Evolutionary conservation across 2,797 vertebrate genomes (phyloP).

Genomic region (Anableps anableps): DNA sequence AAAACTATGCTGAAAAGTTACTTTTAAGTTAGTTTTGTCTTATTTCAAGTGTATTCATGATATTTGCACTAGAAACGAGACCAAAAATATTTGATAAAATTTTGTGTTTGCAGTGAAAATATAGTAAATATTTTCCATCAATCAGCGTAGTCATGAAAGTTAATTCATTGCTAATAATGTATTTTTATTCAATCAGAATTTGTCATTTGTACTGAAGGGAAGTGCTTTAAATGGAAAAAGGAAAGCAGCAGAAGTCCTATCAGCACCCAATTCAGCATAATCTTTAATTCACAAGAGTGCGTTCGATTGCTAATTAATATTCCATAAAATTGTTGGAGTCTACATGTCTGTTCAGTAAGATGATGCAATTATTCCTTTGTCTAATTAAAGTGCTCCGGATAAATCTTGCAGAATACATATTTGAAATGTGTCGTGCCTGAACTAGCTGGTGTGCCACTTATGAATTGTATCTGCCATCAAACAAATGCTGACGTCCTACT

Average conservation of each 20-base stretch:
- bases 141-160: neutral
- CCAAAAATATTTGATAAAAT: too few relatives aligned
- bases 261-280: slow-evolving; percentile 26
- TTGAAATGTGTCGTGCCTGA: neutral
- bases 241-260: neutral
- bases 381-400: neutral
- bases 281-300: neutral
- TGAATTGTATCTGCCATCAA: slow-evolving; percentile 29
- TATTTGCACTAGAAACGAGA: too few relatives aligned
- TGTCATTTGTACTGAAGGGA: neutral
- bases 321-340: neutral
- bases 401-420: neutral
- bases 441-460: slow-evolving; percentile 14
- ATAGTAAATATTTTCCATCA: neutral
- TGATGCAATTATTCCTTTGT: neutral
- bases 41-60: too few relatives aligned
- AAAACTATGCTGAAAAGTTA: too few relatives aligned
- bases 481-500: slow-evolving; percentile 49
- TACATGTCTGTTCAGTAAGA: neutral
- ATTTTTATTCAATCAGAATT: neutral
- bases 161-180: neutral
- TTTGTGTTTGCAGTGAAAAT: too few relatives aligned
- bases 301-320: neutral
- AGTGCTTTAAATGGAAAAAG: neutral
- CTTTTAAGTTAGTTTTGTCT: too few relatives aligned